Evolutionary conservation across 2,888 invertebrate species (phyloP).

Genomic region (Hypomecis atomaria): DNA sequence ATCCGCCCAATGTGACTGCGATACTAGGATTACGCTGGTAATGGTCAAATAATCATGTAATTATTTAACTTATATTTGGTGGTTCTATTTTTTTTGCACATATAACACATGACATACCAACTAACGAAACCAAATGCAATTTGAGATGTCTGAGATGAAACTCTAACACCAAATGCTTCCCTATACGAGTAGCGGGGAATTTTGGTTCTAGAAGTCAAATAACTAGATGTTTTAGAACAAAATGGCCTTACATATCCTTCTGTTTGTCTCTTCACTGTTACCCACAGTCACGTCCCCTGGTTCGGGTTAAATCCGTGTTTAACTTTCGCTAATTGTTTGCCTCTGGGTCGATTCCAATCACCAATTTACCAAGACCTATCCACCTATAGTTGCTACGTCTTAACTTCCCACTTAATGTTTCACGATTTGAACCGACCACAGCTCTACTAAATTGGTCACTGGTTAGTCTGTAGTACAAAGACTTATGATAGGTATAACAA

Average conservation of each 20-base stretch:
- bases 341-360: constrained; percentile 58
- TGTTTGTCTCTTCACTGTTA: background rate
- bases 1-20: background rate
- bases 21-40: constrained; percentile 19
- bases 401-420: constrained; percentile 8
- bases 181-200: too few relatives aligned
- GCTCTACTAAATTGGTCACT: constrained; percentile 44
- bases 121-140: too few relatives aligned
- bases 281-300: constrained; percentile 42
- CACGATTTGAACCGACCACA: constrained; percentile 32
- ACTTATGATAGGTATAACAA: constrained; percentile 60
- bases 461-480: constrained; percentile 59
- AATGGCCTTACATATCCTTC: background rate
- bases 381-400: constrained; percentile 21
- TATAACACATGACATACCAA: too few relatives aligned
- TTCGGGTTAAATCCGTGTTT: constrained; percentile 67
- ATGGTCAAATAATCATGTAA: constrained; percentile 39
- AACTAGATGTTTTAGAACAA: background rate
- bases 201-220: too few relatives aligned
- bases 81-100: too few relatives aligned
- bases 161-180: too few relatives aligned
- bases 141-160: too few relatives aligned
- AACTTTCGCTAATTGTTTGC: constrained; percentile 78
- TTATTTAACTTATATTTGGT: constrained; percentile 42
- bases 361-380: constrained; percentile 49